Base-by-base conservation (phyloP, 92 coral and sea anemone genomes). In the Desmophyllum pertusum region DNA sequence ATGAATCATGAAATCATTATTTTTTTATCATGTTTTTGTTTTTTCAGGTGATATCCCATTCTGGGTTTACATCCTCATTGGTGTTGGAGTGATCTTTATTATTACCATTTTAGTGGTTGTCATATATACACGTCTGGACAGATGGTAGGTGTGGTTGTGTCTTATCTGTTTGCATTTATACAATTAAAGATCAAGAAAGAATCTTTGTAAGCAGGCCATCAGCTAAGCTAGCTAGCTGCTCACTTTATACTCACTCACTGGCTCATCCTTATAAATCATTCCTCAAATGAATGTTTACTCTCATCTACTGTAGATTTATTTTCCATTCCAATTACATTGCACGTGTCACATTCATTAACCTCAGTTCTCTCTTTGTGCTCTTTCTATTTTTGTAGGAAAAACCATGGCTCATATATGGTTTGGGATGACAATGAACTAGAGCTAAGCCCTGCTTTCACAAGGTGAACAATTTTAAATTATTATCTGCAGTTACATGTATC, bases 371-470 rank as follows among this genome's bases (percentile, higher is more conserved):
- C 57, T 72, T n/a, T 40, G 19, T 30, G 21, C n/a, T 40, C 21
- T 43, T 17, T 64, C 36, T 75, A 13, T 76, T 21, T 50, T 27
- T 55, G 11, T 64, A 94, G 98, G 98, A 87, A 94, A 69, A 93
- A 87, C 75, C 89, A 88, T 77, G 95, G 98, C 13, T 89, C 98
- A 27, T 94, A 94, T 41, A 94, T 91, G 93, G 95, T 94, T 43
- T 94, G 98, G 98, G 91, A 94, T 89, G 95, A 91, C 43, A 90
- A 90, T 62, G 95, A 91, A 13, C 82, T 93, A 17, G 92, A 94
- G 52, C 79, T 91, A 43, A 94, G 98, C 78, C 98, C 98, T 43
- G 95, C 93, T 61, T 94, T 94, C 70, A 94, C 95, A 78, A 91
- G 98, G 98, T 91, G 62, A 71, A 23, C n/a, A 68, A 23, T 68